A percentile compares a stretch with the other conserved stretches of the same genome.
These are phyloP conservation scores for Echinarachnius parma DNA, from an alignment of 53 echinoderm and acorn worm genomes.

Conservation along the genomic window DNA sequence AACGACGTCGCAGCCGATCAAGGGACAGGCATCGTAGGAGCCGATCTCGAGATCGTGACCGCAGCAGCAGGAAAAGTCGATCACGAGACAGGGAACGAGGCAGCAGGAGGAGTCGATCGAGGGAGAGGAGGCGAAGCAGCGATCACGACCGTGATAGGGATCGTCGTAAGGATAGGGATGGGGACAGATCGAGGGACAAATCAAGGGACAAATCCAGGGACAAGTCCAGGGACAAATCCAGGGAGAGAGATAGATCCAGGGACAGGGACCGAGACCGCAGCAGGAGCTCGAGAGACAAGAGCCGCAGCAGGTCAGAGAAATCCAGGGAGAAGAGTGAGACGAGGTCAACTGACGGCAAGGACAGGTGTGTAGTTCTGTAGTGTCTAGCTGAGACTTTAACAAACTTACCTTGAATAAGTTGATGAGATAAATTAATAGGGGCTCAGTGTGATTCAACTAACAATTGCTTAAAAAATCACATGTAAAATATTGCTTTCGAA, in stretches of 20 bases:
- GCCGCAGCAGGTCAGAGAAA: background rate
- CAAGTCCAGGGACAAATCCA: constrained; percentile 7
- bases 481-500: no score
- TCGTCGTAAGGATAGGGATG: constrained; percentile 41
- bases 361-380: background rate
- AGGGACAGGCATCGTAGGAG: constrained; percentile 33
- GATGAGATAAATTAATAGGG: no score
- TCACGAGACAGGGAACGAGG: constrained; percentile 30
- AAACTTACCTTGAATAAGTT: no score
- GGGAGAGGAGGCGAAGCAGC: constrained; percentile 30
- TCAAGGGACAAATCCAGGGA: background rate
- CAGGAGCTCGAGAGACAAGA: constrained; percentile 1
- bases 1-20: constrained; percentile 41
- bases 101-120: constrained; percentile 42
- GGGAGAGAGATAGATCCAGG: constrained; percentile 38
- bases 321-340: constrained; percentile 3
- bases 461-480: no score
- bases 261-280: background rate
- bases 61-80: constrained; percentile 5
- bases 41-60: constrained; percentile 16
- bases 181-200: constrained; percentile 30
- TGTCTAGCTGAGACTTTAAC: no score
- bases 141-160: constrained; percentile 53
- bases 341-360: background rate
- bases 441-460: no score